phyloP scores from a whole-genome alignment of 2,113 vertebrate species.

The Casuarius casuarius region DNA sequence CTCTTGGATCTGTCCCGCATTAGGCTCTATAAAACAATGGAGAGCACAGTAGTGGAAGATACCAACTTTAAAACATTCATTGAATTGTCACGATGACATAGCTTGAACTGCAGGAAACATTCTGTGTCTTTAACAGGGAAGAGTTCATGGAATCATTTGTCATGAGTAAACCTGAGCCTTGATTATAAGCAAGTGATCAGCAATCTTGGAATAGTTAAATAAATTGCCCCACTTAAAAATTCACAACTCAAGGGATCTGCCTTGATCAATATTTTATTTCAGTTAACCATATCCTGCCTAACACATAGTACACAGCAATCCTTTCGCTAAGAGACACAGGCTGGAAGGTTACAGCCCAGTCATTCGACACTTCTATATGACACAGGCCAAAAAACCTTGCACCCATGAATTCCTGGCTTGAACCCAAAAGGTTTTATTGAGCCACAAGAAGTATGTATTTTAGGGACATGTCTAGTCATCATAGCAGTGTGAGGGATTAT shows the following conservation, averaged over 20 bases:
- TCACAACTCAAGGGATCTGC: background rate
- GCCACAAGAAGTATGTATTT: background rate
- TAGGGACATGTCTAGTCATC: background rate
- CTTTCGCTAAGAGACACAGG: background rate
- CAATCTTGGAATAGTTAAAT: background rate
- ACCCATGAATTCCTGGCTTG: background rate
- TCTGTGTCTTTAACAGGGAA: background rate
- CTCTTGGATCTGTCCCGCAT: constrained; percentile 92
- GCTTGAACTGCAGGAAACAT: background rate
- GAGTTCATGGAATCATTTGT: background rate
- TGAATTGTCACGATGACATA: background rate
- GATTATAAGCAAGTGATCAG: background rate
- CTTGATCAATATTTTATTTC: background rate
- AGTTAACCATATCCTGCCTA: background rate
- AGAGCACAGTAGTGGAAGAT: background rate
- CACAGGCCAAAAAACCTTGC: background rate
- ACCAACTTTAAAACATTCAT: background rate
- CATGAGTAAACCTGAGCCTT: background rate
- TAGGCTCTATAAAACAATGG: constrained; percentile 82
- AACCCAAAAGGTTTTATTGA: background rate
- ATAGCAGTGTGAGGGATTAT: background rate
- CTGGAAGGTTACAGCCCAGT: background rate
- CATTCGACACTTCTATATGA: background rate
- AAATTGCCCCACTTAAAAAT: background rate
- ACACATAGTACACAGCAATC: background rate